Evolutionary conservation across 2,888 invertebrate species (phyloP).

Genomic region (Pterostichus niger): DNA sequence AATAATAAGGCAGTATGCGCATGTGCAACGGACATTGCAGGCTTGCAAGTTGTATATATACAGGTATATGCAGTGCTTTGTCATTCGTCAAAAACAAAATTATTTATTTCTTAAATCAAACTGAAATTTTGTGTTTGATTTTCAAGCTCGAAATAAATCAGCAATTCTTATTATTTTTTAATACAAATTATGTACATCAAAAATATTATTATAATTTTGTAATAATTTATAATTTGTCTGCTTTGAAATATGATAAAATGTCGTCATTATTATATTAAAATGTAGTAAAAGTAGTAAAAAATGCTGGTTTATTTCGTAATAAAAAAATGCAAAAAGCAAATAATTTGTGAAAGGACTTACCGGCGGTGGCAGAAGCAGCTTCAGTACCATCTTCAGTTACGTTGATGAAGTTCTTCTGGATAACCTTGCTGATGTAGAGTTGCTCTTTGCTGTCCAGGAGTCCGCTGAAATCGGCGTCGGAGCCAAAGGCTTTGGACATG

Average conservation of each 20-base stretch:
- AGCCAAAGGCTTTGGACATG: conserved; percentile 54
- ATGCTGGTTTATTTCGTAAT: conserved; percentile 14
- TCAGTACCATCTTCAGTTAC: conserved; percentile 74
- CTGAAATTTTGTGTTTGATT: not conserved
- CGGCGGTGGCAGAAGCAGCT: conserved; percentile 75
- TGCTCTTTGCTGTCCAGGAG: conserved; percentile 69
- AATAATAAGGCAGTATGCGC: conserved; percentile 42
- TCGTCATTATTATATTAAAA: too few species aligned
- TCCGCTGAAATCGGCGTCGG: conserved; percentile 71
- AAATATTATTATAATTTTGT: too few species aligned
- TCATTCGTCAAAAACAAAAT: not conserved
- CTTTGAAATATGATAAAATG: too few species aligned
- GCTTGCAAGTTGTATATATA: not conserved
- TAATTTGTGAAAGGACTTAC: conserved; percentile 68
- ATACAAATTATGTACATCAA: too few species aligned
- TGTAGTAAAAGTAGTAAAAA: not conserved
- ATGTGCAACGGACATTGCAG: conserved; percentile 46
- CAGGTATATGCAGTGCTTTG: conserved; percentile 29
- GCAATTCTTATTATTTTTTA: conserved; percentile 1
- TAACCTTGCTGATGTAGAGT: conserved; percentile 72
- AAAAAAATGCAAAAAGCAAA: conserved; percentile 42
- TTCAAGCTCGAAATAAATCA: conserved; percentile 1
- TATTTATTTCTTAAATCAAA: not conserved
- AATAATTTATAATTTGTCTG: too few species aligned
- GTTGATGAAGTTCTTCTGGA: conserved; percentile 75